Percentiles rank a stretch among this genome's conserved stretches.
phyloP scores from a whole-genome alignment of 1,140 invertebrate species.

The Drosophila suzukii region DNA sequence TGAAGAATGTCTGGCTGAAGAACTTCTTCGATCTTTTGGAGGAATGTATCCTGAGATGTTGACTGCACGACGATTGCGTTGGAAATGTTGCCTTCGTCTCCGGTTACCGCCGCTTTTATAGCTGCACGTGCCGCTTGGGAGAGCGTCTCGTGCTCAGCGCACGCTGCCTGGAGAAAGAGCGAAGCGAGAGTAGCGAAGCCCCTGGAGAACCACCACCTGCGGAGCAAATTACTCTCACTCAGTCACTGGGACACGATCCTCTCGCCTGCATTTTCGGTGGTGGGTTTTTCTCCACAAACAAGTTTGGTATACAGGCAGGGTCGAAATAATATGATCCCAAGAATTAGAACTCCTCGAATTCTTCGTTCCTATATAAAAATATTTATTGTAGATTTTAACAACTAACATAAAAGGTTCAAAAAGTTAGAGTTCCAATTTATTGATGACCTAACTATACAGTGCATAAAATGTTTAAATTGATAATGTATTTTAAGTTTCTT shows the following conservation, averaged over 20 bases:
- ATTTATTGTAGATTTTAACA: too few relatives aligned
- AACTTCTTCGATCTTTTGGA: conserved; percentile 7
- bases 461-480: too few relatives aligned
- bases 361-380: not conserved
- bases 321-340: not conserved
- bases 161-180: conserved; percentile 43
- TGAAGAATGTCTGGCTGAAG: conserved; percentile 13
- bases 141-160: conserved; percentile 75
- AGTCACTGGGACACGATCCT: conserved; percentile 68
- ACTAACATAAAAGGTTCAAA: too few relatives aligned
- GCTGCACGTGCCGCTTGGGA: conserved; percentile 73
- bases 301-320: conserved; percentile 42
- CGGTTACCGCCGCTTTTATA: conserved; percentile 76
- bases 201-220: conserved; percentile 60
- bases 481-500: too few relatives aligned
- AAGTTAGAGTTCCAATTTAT: too few relatives aligned
- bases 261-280: conserved; percentile 58
- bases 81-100: conserved; percentile 75
- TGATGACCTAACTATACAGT: too few relatives aligned
- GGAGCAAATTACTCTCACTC: conserved; percentile 69
- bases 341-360: not conserved
- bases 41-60: conserved; percentile 42
- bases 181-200: conserved; percentile 3
- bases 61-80: conserved; percentile 67
- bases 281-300: conserved; percentile 77